Conservation (phyloP, 2,113 vertebrate species). For the Albula goreensis region DNA sequence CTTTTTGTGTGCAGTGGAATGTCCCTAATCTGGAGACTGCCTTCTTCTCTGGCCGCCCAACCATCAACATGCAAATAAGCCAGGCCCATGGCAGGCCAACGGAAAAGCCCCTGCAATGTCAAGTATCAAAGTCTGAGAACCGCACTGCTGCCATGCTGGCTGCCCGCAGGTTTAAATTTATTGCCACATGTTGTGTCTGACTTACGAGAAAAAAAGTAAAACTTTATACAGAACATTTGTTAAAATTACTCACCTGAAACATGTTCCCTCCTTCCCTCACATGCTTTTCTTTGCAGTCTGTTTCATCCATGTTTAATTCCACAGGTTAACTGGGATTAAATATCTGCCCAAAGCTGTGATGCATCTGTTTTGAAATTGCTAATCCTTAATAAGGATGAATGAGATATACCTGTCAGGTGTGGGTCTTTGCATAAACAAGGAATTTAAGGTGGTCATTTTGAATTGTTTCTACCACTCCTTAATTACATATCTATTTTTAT, state of each 20-base stretch:
- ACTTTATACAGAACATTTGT: not conserved
- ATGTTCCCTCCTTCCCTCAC: not conserved
- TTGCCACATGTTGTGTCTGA: not conserved
- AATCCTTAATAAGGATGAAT: not conserved
- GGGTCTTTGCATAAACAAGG: not conserved
- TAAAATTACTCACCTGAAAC: not conserved
- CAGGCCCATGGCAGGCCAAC: not conserved
- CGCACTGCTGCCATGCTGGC: not conserved
- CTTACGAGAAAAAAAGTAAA: not conserved
- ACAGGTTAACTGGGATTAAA: not conserved
- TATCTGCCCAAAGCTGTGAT: no score
- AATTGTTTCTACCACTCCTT: not conserved
- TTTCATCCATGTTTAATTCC: not conserved
- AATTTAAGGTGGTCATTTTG: not conserved
- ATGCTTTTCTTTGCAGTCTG: no score
- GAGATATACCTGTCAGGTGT: not conserved
- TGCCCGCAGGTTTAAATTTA: not conserved
- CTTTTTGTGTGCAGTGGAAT: conserved; percentile 87
- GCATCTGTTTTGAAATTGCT: not conserved
- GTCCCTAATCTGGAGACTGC: conserved; percentile 76
- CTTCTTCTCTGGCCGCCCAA: conserved; percentile 35
- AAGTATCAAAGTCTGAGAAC: not conserved
- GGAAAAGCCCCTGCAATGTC: not conserved
- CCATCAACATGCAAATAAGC: conserved; percentile 81
- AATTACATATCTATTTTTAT: not conserved